Evolutionary conservation across 2,888 invertebrate species (phyloP), one percentile per base, ranked within the genome.

Genomic region (Eutolmus rufibarbis): DNA sequence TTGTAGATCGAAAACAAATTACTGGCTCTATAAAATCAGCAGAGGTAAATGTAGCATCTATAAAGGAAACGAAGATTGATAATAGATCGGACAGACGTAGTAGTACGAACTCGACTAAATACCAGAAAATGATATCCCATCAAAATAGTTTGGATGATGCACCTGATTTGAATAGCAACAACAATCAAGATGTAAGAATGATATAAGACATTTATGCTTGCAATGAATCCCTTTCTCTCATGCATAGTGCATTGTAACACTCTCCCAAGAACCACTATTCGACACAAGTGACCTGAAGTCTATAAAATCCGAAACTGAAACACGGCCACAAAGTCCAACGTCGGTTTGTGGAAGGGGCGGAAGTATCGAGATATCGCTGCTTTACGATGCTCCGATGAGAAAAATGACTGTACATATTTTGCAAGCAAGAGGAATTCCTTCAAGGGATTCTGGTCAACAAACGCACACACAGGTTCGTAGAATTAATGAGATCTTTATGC

Each of bases 351-450:
- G 91, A 0, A 94, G 94, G 89, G 95, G 97, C 89, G 97, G 98
- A 7, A 95, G 96, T 89, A 94, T 98, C 89, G 98, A 98, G 93
- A 95, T 98, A 88, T 97, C 97, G 8, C 94, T 98, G 91, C 93
- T 97, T 46, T 98, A 98, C 92, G 98, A 98, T 91, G 97, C 97
- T 16, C 97, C 97, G 8, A 97, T 97, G 93, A 95, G 97, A 88
- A 97, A 97, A 93, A 97, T 98, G 97, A 97, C 97, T 76, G 96
- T 98, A 34, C 97, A 97, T 90, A 96, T 98, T 86, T 94, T 98
- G 89, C 98, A 98, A 93, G 98, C 97, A 0, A 94, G 96, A 82
- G 96, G 96, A 81, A 94, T 98, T 90, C 96, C 97, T 88, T 94
- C 95, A 90, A 94, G 95, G 91, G 94, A 95, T 92, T 74, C 51